Evolutionary conservation across 2,113 vertebrate species (phyloP).

Genomic region (Buteo buteo): DNA sequence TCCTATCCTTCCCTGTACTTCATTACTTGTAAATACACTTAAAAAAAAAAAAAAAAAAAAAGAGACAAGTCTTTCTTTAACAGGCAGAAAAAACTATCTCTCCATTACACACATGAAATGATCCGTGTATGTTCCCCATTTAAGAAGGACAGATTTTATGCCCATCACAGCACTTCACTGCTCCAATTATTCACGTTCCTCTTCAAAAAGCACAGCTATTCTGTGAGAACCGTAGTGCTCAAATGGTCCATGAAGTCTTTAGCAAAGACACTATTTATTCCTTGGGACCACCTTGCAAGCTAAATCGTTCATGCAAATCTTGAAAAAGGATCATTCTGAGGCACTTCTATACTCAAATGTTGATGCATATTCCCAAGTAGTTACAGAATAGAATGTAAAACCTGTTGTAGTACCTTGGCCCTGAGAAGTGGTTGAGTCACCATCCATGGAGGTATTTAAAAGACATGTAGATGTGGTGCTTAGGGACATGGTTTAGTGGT

Average conservation of each 20-base stretch:
- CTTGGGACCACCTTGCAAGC: neutral
- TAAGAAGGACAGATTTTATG: neutral
- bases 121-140: neutral
- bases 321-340: neutral
- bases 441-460: neutral
- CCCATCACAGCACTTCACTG: neutral
- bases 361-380: neutral
- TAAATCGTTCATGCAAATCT: neutral
- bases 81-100: neutral
- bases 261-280: neutral
- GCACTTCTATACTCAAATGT: neutral
- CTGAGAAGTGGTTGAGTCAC: neutral
- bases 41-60: too few relatives aligned
- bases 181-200: neutral
- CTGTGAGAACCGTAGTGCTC: neutral
- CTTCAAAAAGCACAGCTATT: neutral
- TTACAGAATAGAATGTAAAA: neutral
- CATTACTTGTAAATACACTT: neutral
- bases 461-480: accelerated
- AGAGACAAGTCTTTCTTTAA: neutral
- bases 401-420: neutral
- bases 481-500: neutral
- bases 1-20: neutral
- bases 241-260: neutral
- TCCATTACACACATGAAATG: neutral